Evolutionary conservation across 2,888 invertebrate species (phyloP).

Genomic region (Arctia plantaginis): DNA sequence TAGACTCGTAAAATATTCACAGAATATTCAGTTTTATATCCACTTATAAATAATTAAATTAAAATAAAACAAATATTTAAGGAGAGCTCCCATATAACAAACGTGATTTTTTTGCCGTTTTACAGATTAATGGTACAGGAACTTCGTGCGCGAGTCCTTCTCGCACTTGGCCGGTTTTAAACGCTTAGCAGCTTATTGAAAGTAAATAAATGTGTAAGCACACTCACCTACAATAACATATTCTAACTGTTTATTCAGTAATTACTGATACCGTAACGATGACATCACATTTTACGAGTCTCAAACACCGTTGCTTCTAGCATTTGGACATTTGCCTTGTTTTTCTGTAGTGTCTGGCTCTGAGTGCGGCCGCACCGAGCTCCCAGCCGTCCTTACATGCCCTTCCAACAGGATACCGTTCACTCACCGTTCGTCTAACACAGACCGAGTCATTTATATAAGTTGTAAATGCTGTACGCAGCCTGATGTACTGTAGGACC

Average conservation of each 20-base stretch:
- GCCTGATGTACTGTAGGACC: background rate
- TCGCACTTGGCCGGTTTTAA: no score
- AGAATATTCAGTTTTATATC: no score
- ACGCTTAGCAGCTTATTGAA: background rate
- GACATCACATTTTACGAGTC: background rate
- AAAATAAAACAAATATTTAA: no score
- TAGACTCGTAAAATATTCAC: no score
- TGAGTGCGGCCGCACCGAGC: constrained; percentile 21
- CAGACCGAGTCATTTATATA: constrained; percentile 9
- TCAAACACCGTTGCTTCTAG: background rate
- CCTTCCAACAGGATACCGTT: constrained; percentile 21
- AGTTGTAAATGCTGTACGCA: constrained; percentile 10
- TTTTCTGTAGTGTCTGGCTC: constrained; percentile 10
- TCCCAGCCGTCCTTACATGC: constrained; percentile 19
- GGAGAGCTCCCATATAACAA: no score
- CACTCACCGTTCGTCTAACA: constrained; percentile 17
- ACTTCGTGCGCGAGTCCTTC: no score
- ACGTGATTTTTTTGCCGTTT: no score
- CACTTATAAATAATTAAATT: no score
- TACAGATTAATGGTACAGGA: no score
- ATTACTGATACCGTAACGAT: background rate
- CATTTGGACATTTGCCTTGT: constrained; percentile 7
- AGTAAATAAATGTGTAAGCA: no score
- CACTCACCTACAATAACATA: background rate
- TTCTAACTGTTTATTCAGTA: background rate